These are phyloP conservation scores for Aphrocallistes beatrix DNA, from an alignment of 37 sponge, comb jelly and placozoan species.

Conservation along the genomic window DNA sequence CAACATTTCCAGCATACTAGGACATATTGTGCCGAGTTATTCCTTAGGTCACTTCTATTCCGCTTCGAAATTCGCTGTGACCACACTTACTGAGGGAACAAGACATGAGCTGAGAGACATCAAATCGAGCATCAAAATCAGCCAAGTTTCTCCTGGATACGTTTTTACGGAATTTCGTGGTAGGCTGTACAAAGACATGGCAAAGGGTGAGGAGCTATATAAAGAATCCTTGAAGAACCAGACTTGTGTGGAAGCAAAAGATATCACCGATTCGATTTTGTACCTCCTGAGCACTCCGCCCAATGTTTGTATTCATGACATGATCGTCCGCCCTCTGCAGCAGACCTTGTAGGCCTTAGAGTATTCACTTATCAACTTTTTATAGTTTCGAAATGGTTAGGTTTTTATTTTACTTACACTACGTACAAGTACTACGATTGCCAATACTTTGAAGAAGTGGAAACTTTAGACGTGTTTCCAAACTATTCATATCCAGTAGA, in stretches of 20 bases:
- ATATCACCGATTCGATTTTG: neutral
- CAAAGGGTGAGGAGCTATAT: slow-evolving; percentile 6
- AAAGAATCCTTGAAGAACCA: neutral
- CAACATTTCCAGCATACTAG: slow-evolving; percentile 16
- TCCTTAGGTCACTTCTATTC: slow-evolving; percentile 35
- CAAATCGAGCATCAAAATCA: slow-evolving; percentile 46
- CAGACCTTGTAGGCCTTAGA: neutral
- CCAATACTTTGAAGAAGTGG: too few relatives aligned
- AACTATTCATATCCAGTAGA: too few relatives aligned
- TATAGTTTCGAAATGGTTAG: too few relatives aligned
- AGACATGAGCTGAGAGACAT: slow-evolving; percentile 58
- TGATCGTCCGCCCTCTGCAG: neutral
- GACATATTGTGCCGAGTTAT: neutral
- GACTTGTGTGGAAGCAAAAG: neutral
- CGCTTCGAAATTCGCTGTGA: slow-evolving; percentile 68
- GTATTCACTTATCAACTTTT: neutral
- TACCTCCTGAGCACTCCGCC: neutral
- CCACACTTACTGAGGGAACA: slow-evolving; percentile 56
- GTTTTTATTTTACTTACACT: too few relatives aligned
- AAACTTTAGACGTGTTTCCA: too few relatives aligned
- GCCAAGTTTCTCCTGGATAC: slow-evolving; percentile 64
- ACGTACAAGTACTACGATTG: too few relatives aligned
- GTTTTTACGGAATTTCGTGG: slow-evolving; percentile 52
- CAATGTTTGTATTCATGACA: neutral
- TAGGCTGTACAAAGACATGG: neutral